Conservation (phyloP, 2,888 invertebrate species). For the Microctonus brassicae region DNA sequence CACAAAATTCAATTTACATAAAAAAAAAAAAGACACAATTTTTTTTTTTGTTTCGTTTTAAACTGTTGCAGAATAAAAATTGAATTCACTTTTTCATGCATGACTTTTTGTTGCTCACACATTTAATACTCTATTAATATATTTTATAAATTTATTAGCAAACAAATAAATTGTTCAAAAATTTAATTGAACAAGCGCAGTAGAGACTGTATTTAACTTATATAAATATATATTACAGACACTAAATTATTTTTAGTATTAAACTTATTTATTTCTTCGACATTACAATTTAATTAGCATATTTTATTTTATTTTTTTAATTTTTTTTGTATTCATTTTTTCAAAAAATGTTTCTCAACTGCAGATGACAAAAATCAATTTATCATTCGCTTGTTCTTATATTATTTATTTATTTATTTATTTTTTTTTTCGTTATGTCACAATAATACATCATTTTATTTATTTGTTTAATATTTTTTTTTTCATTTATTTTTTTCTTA, state of each 20-base stretch:
- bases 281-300: background rate
- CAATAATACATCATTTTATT: background rate
- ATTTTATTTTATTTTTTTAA: background rate
- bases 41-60: background rate
- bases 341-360: background rate
- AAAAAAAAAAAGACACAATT: background rate
- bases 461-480: too few relatives aligned
- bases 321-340: background rate
- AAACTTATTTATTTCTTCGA: conserved; percentile 9
- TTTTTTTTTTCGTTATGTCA: background rate
- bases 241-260: conserved; percentile 1
- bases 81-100: background rate
- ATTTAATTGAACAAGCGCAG: too few relatives aligned
- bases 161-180: too few relatives aligned
- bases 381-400: background rate
- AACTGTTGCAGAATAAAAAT: background rate
- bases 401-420: background rate
- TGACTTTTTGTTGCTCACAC: background rate
- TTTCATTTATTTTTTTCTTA: too few relatives aligned
- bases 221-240: too few relatives aligned
- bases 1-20: background rate
- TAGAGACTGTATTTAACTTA: too few relatives aligned
- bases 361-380: background rate
- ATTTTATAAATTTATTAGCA: background rate
- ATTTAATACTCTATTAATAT: background rate